These are phyloP conservation scores for Armadillidium nasatum DNA, from an alignment of 1,140 invertebrate genomes.

Conservation along the genomic window DNA sequence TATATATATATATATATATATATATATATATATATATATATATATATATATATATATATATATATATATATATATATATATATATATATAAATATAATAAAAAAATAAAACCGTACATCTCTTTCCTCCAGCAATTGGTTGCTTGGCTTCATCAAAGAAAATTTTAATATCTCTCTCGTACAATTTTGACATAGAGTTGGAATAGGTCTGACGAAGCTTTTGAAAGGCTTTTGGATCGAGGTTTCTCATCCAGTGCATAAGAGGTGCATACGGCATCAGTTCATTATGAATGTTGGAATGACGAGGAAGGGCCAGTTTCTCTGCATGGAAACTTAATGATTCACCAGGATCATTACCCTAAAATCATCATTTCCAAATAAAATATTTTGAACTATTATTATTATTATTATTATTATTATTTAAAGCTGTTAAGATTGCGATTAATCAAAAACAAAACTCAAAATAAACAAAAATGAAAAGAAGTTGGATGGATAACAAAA, in stretches of 20 bases:
- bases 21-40: too few species aligned
- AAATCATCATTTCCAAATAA: too few species aligned
- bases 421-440: too few species aligned
- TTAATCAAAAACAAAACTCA: too few species aligned
- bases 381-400: too few species aligned
- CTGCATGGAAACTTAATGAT: conserved; percentile 53
- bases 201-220: conserved; percentile 74
- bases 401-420: too few species aligned
- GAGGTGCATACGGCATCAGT: conserved; percentile 73
- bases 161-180: conserved; percentile 76
- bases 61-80: neutral
- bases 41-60: neutral
- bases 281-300: conserved; percentile 69
- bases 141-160: conserved; percentile 72
- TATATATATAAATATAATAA: neutral
- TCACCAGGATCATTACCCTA: conserved; percentile 65
- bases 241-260: conserved; percentile 84
- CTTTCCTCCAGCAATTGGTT: conserved; percentile 46
- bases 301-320: conserved; percentile 67
- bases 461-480: too few species aligned
- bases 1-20: too few species aligned
- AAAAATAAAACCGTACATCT: conserved; percentile 24
- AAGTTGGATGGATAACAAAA: too few species aligned
- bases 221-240: conserved; percentile 77
- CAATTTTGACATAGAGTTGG: conserved; percentile 67